Evolutionary conservation across 2,113 vertebrate genomes (phyloP).

Genomic region (Chaetura pelagica): DNA sequence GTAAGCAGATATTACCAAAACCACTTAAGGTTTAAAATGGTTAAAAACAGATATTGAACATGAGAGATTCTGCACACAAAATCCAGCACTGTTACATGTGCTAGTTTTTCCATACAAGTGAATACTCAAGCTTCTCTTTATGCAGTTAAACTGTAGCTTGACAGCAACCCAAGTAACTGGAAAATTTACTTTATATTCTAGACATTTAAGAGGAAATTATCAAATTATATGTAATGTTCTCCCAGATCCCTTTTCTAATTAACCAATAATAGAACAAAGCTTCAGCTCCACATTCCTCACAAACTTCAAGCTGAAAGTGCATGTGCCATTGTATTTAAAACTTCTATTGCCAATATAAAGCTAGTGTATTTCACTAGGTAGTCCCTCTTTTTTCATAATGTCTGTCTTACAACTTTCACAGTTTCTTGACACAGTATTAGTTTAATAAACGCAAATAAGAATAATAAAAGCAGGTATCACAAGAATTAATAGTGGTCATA

Average conservation of each 20-base stretch:
- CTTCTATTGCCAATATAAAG: neutral
- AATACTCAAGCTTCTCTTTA: neutral
- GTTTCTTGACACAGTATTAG: neutral
- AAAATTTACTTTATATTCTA: neutral
- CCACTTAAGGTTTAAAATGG: neutral
- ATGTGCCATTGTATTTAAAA: neutral
- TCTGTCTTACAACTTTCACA: neutral
- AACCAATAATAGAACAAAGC: neutral
- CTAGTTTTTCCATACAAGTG: neutral
- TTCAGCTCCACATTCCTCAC: neutral
- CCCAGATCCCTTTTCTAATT: neutral
- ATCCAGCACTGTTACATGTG: neutral
- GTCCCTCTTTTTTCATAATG: neutral
- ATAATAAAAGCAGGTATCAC: neutral
- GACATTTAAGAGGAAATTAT: neutral
- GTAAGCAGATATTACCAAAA: neutral
- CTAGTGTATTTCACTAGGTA: neutral
- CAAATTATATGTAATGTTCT: neutral
- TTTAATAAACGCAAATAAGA: neutral
- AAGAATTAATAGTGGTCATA: neutral
- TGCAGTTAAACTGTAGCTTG: neutral
- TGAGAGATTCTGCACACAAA: neutral
- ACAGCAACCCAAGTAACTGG: neutral
- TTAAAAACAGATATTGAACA: neutral
- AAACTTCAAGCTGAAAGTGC: neutral